Evolutionary conservation across 2,888 invertebrate genomes (phyloP), one percentile per base, ranked within the genome.

Genomic region (Oscheius sp.): DNA sequence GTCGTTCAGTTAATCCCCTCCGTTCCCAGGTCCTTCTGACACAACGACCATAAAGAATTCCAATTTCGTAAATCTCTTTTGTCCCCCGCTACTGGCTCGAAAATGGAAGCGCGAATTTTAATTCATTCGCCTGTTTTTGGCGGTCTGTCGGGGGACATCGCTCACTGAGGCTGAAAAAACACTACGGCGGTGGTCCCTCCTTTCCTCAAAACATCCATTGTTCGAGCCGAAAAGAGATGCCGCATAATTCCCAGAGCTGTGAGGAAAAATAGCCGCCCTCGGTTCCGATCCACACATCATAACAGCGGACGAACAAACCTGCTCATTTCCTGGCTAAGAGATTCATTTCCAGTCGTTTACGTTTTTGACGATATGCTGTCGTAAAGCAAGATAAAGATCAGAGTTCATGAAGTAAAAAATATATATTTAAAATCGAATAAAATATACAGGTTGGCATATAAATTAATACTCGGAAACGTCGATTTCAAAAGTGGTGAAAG

Each of bases 401-500:
- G 17, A 47, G 47, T 22, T 47, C 47, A 22, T 47, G 22, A 47
- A 47, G 47, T 14, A 47, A 22, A n/a, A 54, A 33, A 30, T 33
- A 54, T 32, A 54, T 20, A 54, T 6, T 14, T 17, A n/a, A 54
- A 17, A 30, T 17, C 54, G 54, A 54, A 36, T 54, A 32, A 54
- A 54, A 33, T 33, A 54, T 36, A 54, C 14, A 20, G 33, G 22
- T 20, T 17, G 9, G 32, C 9, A 20, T 14, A 30, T 32, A 54
- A 54, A 54, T 54, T 33, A 33, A 54, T 54, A 32, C 32, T 75
- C 54, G 38, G 32, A 49, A n/a, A 75, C 44, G 22, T 74, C 68
- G 54, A 77, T 70, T 59, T 78, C 78, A 65, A 78, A 74, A 22
- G 74, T 45, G 28, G 72, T 61, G 47, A 65, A 73, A 24, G 72